phyloP scores from a whole-genome alignment of 2,888 invertebrate species.

The Strigamia transsilvanica region DNA sequence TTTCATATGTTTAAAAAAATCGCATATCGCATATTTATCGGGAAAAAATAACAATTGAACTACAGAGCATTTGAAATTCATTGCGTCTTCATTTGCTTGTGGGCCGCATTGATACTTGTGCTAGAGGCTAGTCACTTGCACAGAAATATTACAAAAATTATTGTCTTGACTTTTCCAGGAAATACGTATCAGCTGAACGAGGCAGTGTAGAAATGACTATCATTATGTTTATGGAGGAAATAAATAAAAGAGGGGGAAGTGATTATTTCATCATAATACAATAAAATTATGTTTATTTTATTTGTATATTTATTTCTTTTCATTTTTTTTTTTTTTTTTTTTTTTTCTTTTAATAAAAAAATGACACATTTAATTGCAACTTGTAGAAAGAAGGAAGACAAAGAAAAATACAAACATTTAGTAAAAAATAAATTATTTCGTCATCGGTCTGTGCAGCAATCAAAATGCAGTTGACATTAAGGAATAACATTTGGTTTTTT shows the following conservation, averaged over 20 bases:
- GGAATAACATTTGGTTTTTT: neutral
- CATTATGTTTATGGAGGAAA: conserved; percentile 20
- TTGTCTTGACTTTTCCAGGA: conserved; percentile 6
- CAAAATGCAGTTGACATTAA: neutral
- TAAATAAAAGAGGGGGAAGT: neutral
- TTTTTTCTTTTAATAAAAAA: neutral
- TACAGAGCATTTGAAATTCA: no score
- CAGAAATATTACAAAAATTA: neutral
- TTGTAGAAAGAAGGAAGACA: conserved; percentile 16
- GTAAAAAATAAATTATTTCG: conserved; percentile 30
- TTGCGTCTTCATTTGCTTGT: no score
- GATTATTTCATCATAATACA: conserved; percentile 5
- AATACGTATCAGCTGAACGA: neutral
- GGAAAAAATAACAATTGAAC: no score
- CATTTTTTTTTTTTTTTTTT: no score
- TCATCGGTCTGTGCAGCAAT: neutral
- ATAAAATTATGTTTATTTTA: neutral
- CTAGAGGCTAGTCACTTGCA: neutral
- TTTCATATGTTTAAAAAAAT: no score
- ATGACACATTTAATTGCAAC: conserved; percentile 11
- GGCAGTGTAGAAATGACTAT: neutral
- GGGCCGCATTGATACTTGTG: no score
- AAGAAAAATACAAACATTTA: conserved; percentile 22
- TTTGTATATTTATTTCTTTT: neutral
- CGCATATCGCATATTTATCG: no score